These are phyloP conservation scores for Dermatophagoides farinae DNA, from an alignment of 1,140 invertebrate genomes.

Conservation along the genomic window DNA sequence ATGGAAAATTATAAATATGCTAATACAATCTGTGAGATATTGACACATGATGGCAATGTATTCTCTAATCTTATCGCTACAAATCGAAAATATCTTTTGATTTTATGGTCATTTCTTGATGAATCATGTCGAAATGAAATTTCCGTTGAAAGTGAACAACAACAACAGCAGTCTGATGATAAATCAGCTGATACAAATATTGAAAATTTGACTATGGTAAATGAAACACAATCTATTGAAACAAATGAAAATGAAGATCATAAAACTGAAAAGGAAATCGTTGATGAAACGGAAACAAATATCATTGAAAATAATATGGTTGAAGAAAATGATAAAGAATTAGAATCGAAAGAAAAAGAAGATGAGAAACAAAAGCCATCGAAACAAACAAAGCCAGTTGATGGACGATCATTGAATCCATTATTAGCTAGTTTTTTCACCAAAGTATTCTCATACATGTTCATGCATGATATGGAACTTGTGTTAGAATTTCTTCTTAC, in stretches of 20 bases:
- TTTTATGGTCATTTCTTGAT: constrained; percentile 39
- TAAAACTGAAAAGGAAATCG: not conserved
- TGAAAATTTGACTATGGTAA: too few species aligned
- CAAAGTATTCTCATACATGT: constrained; percentile 68
- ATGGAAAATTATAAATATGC: constrained; percentile 55
- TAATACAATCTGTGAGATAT: constrained; percentile 76
- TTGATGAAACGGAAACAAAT: too few species aligned
- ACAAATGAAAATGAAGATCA: not conserved
- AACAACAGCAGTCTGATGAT: too few species aligned
- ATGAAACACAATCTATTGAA: too few species aligned
- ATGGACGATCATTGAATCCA: constrained; percentile 44
- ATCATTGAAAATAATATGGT: too few species aligned
- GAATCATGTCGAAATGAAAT: not conserved
- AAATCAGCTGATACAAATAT: too few species aligned
- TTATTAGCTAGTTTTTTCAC: constrained; percentile 85
- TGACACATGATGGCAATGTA: constrained; percentile 64
- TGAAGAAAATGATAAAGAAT: too few species aligned
- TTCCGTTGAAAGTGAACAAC: too few species aligned
- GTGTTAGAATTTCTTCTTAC: constrained; percentile 49
- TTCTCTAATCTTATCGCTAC: constrained; percentile 63
- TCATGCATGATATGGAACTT: constrained; percentile 52
- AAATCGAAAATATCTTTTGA: constrained; percentile 49
- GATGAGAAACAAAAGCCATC: not conserved
- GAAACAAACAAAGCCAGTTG: constrained; percentile 46
- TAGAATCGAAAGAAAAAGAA: not conserved